phyloP scores from a whole-genome alignment of 2,888 invertebrate species.

The Sipha maydis region DNA sequence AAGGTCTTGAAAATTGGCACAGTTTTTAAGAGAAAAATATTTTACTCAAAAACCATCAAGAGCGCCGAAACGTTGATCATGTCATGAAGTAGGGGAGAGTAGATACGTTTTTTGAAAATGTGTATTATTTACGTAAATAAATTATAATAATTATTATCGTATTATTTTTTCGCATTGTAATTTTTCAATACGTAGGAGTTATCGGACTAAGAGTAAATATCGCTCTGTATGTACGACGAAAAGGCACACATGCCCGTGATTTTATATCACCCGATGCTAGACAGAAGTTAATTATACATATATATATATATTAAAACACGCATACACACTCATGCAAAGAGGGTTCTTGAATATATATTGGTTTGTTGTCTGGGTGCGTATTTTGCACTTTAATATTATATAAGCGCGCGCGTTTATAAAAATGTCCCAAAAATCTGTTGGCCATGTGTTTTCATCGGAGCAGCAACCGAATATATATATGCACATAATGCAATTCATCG shows the following conservation, averaged over 20 bases:
- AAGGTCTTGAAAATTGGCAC: too few relatives aligned
- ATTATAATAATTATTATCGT: background rate
- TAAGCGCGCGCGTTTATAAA: constrained; percentile 8
- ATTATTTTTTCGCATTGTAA: background rate
- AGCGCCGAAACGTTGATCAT: too few relatives aligned
- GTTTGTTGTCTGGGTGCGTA: constrained; percentile 48
- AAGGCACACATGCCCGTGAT: constrained; percentile 51
- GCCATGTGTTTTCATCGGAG: constrained; percentile 49
- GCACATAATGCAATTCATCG: too few relatives aligned
- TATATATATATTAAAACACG: background rate
- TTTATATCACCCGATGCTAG: constrained; percentile 52
- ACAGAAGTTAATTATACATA: constrained; percentile 59
- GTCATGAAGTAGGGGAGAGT: too few relatives aligned
- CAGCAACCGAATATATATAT: background rate
- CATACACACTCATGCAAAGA: background rate
- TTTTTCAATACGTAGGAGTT: background rate
- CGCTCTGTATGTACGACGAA: constrained; percentile 44
- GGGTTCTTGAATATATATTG: constrained; percentile 33
- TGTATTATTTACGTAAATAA: too few relatives aligned
- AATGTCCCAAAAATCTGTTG: constrained; percentile 59
- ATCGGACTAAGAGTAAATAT: background rate
- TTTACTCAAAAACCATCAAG: too few relatives aligned
- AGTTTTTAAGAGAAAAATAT: too few relatives aligned
- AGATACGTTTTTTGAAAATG: too few relatives aligned
- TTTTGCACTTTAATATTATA: constrained; percentile 55